Percentiles rank a stretch among this genome's conserved stretches.
Conservation (phyloP, 2,797 vertebrate genomes). For the Oceanodroma leucorhoa region DNA sequence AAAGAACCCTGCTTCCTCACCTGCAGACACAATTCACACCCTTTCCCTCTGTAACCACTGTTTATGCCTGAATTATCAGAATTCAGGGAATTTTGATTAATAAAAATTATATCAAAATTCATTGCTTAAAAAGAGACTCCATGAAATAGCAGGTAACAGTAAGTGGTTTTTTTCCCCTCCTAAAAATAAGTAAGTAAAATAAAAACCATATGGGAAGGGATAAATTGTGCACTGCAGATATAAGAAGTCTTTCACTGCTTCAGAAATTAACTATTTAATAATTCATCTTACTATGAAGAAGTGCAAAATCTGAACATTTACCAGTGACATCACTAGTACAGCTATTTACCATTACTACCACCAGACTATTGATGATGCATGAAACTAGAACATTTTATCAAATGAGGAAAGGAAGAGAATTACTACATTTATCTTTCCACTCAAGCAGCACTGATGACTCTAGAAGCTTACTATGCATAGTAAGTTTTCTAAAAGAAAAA, state of each 20-base stretch:
- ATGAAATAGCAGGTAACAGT: neutral
- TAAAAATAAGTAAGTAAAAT: neutral
- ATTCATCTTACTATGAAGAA: neutral
- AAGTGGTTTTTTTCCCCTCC: neutral
- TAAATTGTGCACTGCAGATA: neutral
- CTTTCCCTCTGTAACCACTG: neutral
- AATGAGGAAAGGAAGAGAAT: neutral
- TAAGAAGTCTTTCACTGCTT: neutral
- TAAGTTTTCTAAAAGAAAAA: neutral
- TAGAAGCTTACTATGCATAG: neutral
- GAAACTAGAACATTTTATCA: neutral
- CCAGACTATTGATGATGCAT: neutral
- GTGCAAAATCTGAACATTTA: neutral
- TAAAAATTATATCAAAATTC: neutral
- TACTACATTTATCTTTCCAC: neutral
- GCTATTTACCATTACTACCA: neutral
- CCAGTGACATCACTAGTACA: neutral
- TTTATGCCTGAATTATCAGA: neutral
- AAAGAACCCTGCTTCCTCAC: neutral
- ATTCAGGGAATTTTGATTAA: neutral
- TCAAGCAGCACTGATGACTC: neutral
- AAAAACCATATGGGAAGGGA: neutral
- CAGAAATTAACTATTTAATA: neutral
- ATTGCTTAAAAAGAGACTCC: neutral
- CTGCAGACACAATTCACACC: neutral